These are phyloP conservation scores for Hydroisotoma schaefferi DNA, from an alignment of 2,888 invertebrate species.

Conservation along the genomic window DNA sequence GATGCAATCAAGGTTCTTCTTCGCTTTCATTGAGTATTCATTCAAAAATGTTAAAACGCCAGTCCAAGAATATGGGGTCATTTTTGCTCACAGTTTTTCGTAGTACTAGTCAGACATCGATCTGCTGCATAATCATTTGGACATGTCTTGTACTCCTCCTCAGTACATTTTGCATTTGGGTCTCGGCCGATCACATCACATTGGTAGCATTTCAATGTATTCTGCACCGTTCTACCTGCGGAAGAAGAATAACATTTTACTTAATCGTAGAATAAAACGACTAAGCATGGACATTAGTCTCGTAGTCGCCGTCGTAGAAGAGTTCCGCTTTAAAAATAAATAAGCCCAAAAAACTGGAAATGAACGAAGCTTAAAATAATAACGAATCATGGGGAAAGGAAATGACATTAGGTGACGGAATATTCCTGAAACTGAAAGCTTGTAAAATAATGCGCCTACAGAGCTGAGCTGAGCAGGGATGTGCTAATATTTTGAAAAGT, in stretches of 20 bases:
- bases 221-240: conserved; percentile 27
- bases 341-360: neutral
- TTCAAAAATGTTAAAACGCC: no score
- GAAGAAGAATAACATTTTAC: neutral
- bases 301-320: neutral
- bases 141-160: conserved; percentile 39
- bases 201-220: conserved; percentile 39
- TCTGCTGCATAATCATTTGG: conserved; percentile 44
- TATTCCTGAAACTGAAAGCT: no score
- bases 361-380: neutral
- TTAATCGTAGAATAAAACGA: neutral
- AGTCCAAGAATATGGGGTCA: no score
- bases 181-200: conserved; percentile 29
- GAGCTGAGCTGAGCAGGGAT: no score
- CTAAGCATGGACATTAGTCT: neutral
- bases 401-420: no score
- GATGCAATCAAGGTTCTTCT: no score
- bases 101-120: conserved; percentile 40
- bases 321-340: no score
- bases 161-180: conserved; percentile 17
- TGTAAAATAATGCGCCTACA: no score
- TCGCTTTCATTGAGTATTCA: no score
- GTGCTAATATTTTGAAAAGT: no score
- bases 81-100: conserved; percentile 41
- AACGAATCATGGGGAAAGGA: neutral